Percentiles rank a stretch among this genome's conserved stretches.
Conservation (phyloP, 2,113 vertebrate species). For the Acanthochromis polyacanthus region DNA sequence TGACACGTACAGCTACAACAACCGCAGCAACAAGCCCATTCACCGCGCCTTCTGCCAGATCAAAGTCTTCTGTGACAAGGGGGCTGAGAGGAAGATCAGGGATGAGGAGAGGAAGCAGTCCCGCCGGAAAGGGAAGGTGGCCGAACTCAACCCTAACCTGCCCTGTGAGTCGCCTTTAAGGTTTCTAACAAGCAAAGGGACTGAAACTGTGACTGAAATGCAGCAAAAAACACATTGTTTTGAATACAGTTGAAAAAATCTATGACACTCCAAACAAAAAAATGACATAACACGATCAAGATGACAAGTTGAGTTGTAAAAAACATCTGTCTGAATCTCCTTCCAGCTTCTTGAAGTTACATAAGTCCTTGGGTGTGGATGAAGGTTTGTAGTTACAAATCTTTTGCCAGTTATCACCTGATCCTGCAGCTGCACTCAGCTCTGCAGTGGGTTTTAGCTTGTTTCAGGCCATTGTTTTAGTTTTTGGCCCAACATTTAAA, state of each 20-base stretch:
- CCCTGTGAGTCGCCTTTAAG: conserved; percentile 85
- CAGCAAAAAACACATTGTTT: background rate
- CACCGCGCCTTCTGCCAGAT: conserved; percentile 98
- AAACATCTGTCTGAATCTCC: too few relatives aligned
- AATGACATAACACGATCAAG: too few relatives aligned
- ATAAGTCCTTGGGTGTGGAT: too few relatives aligned
- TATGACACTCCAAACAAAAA: background rate
- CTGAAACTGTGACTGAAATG: background rate
- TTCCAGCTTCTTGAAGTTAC: too few relatives aligned
- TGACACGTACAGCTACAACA: conserved; percentile 99
- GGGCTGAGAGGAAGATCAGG: conserved; percentile 97
- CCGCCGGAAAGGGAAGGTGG: conserved; percentile 96
- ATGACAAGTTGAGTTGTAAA: too few relatives aligned
- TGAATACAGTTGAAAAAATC: background rate
- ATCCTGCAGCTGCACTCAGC: background rate
- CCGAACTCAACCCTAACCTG: conserved; percentile 85
- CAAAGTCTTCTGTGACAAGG: conserved; percentile 99
- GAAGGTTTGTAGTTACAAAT: background rate
- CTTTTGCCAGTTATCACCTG: background rate
- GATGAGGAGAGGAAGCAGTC: conserved; percentile 99
- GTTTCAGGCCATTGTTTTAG: background rate
- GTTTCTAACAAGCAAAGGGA: background rate
- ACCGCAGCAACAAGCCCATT: conserved; percentile 98
- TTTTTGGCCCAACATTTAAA: background rate
- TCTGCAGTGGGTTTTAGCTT: background rate